These are phyloP conservation scores for Calyptomena viridis DNA, from an alignment of 2,113 vertebrate species.

Conservation along the genomic window DNA sequence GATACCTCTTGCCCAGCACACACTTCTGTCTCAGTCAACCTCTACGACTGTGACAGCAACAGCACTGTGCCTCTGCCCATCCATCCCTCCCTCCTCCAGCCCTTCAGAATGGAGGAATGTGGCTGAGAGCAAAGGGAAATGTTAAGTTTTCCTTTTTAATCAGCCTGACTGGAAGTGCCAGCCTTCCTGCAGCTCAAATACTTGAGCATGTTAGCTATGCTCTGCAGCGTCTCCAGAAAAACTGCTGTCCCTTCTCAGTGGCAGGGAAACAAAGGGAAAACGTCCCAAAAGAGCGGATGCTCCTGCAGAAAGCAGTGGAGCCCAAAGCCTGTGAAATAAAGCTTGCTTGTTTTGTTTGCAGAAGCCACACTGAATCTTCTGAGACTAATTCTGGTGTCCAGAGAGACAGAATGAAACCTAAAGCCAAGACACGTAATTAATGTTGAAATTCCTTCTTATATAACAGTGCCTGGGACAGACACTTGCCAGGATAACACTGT, in stretches of 20 bases:
- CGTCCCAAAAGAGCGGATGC: neutral
- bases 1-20: neutral
- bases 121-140: neutral
- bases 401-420: neutral
- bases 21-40: neutral
- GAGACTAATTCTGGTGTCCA: neutral
- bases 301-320: neutral
- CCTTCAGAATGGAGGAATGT: neutral
- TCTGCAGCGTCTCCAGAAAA: neutral
- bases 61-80: accelerated
- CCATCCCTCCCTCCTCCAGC: neutral
- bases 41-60: neutral
- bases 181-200: neutral
- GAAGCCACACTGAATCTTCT: neutral
- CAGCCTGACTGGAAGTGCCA: neutral
- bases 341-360: neutral
- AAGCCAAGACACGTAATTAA: neutral
- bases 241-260: neutral
- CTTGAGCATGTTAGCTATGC: neutral
- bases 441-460: neutral
- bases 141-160: neutral
- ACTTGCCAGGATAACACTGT: neutral
- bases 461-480: constrained; percentile 14
- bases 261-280: constrained; percentile 9
- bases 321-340: neutral